Conservation (phyloP, 2,888 invertebrate species). For the Dyspetes luteomarginatus region DNA sequence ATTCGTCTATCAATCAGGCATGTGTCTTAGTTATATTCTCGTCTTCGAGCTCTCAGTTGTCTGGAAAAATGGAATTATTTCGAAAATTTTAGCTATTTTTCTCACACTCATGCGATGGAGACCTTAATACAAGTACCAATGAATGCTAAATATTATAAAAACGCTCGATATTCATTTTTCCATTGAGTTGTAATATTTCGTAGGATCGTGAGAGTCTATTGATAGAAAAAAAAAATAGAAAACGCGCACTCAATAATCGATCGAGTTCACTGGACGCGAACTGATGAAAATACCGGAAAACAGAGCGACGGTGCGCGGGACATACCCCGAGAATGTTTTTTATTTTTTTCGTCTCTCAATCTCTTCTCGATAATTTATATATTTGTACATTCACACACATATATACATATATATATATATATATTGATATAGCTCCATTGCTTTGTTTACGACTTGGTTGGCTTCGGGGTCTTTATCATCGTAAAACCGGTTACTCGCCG, state of each 20-base stretch:
- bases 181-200: too few relatives aligned
- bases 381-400: too few relatives aligned
- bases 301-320: conserved; percentile 18
- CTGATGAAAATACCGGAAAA: conserved; percentile 13
- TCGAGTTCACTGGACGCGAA: conserved; percentile 43
- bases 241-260: neutral
- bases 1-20: too few relatives aligned
- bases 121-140: too few relatives aligned
- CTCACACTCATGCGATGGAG: too few relatives aligned
- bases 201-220: too few relatives aligned
- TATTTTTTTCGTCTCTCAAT: neutral
- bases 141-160: too few relatives aligned
- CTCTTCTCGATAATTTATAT: conserved; percentile 1
- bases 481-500: conserved; percentile 77
- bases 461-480: conserved; percentile 70
- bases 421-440: conserved; percentile 19
- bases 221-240: neutral
- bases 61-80: too few relatives aligned
- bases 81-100: too few relatives aligned
- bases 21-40: too few relatives aligned
- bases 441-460: conserved; percentile 75
- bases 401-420: neutral
- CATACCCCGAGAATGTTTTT: neutral
- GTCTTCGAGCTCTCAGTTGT: too few relatives aligned
- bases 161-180: too few relatives aligned